Conservation (phyloP, 2,797 vertebrate genomes). For the Lerista edwardsae region DNA sequence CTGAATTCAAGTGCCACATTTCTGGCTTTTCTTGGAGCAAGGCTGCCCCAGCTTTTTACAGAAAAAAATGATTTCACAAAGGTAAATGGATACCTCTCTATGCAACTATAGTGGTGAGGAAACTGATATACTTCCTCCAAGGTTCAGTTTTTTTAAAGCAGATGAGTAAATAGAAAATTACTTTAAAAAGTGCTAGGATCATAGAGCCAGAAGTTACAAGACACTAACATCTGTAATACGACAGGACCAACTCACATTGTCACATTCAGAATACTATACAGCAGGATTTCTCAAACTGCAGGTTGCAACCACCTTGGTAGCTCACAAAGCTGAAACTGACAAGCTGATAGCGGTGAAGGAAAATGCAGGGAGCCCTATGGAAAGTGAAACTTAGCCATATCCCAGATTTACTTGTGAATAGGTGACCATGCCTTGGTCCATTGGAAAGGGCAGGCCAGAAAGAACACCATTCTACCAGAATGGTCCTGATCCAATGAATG, state of each 20-base stretch:
- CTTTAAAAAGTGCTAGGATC: neutral
- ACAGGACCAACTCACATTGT: neutral
- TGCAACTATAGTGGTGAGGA: neutral
- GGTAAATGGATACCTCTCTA: neutral
- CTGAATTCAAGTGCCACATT: neutral
- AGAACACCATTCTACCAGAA: too few species aligned
- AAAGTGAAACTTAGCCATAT: too few species aligned
- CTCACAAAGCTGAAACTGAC: too few species aligned
- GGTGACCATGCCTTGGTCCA: too few species aligned
- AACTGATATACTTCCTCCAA: neutral
- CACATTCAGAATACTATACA: neutral
- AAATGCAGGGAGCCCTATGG: too few species aligned
- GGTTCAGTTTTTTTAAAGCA: neutral
- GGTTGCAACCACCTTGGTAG: too few species aligned
- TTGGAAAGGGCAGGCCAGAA: too few species aligned
- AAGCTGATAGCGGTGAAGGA: too few species aligned
- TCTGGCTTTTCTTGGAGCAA: neutral
- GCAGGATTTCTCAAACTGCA: too few species aligned
- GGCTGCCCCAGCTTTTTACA: neutral
- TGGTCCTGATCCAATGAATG: too few species aligned
- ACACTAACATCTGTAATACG: neutral
- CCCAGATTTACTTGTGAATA: too few species aligned
- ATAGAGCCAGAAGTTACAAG: neutral
- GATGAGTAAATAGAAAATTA: neutral
- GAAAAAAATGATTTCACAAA: neutral